A percentile compares a stretch with the other conserved stretches of the same genome.
Evolutionary conservation across 2,113 vertebrate genomes (phyloP).

Genomic region (Vimba vimba): DNA sequence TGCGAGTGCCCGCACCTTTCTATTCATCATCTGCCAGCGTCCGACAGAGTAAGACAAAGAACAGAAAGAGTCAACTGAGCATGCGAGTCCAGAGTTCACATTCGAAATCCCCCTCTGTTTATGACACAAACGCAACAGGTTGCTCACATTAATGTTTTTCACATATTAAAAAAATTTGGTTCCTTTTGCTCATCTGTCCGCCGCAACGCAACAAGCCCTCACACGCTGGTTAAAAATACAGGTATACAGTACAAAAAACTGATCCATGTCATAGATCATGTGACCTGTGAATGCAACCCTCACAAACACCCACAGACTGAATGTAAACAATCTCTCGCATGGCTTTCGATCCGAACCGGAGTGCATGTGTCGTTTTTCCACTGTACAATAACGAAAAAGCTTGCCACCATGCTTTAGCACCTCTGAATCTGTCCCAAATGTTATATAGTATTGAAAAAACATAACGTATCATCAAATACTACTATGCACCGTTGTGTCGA

Average conservation of each 20-base stretch:
- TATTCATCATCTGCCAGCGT: conserved; percentile 40
- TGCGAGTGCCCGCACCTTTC: background rate
- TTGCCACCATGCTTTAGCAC: conserved; percentile 27
- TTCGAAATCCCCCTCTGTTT: background rate
- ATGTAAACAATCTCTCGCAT: conserved; percentile 71
- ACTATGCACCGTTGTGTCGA: conserved; percentile 19
- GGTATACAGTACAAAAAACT: conserved; percentile 71
- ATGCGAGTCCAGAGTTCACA: conserved; percentile 40
- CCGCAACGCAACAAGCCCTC: conserved; percentile 61
- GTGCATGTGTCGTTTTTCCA: conserved; percentile 47
- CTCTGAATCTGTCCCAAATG: conserved; percentile 20
- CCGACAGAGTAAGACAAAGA: conserved; percentile 45
- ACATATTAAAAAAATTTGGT: conserved; percentile 64
- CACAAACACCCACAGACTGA: conserved; percentile 59
- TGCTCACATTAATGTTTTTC: conserved; percentile 70
- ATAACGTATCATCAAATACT: background rate
- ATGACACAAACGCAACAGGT: conserved; percentile 5
- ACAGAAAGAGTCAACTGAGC: conserved; percentile 8
- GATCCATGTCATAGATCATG: conserved; percentile 63
- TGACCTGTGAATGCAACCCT: conserved; percentile 64
- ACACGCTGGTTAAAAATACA: conserved; percentile 72
- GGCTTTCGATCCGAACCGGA: conserved; percentile 72
- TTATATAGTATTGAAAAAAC: background rate
- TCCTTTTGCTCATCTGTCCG: conserved; percentile 47
- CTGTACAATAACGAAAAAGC: background rate